Evolutionary conservation across 2,888 invertebrate genomes (phyloP).

Genomic region (Tipula lateralis): DNA sequence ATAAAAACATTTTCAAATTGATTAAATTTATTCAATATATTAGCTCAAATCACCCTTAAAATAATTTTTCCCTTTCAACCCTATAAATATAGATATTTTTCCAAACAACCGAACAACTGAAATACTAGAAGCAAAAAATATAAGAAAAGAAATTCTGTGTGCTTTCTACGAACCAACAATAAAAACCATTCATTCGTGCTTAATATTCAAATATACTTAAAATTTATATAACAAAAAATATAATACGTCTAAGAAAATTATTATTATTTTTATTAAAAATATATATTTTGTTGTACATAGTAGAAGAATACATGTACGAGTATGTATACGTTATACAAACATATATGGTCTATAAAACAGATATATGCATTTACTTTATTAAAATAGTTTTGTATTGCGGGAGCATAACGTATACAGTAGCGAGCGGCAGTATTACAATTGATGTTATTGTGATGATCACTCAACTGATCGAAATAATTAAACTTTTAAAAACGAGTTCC

Average conservation of each 20-base stretch:
- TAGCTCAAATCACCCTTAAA: conserved; percentile 15
- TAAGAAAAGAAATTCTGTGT: neutral
- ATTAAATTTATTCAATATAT: conserved; percentile 11
- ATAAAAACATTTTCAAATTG: neutral
- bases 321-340: neutral
- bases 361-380: conserved; percentile 5
- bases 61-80: neutral
- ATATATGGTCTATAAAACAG: neutral
- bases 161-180: neutral
- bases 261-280: conserved; percentile 13
- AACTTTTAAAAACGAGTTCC: no score
- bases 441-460: no score
- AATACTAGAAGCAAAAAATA: neutral
- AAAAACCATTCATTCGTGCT: neutral
- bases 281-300: neutral
- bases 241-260: neutral
- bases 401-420: neutral
- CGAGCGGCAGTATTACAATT: no score
- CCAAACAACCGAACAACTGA: neutral
- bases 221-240: neutral
- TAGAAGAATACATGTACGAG: neutral
- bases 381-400: neutral
- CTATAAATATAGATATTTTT: neutral
- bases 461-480: no score
- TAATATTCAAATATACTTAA: conserved; percentile 24